Evolutionary conservation across 2,113 vertebrate species (phyloP), one percentile per base, ranked within the genome.

Genomic region (Galemys pyrenaicus): DNA sequence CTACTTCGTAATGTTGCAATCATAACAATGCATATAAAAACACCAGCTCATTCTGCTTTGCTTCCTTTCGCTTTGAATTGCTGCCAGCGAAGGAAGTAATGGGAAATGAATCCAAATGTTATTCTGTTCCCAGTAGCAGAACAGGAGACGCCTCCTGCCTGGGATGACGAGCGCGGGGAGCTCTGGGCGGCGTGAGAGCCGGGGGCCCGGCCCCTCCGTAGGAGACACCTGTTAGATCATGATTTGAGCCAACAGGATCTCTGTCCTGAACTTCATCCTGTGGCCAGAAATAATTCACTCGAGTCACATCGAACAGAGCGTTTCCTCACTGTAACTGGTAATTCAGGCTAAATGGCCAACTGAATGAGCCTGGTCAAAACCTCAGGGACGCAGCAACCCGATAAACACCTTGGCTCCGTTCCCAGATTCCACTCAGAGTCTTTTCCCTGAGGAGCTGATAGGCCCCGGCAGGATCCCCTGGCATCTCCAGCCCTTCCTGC

Each of bases 351-450:
- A 94, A 96, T 2, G 39, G 84, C 46, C 90, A 84, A 80, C n/a
- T 87, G 26, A 68, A 94, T 80, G 54, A 82, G 71, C 80, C 64
- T 68, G n/a, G 46, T 95, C 9, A 51, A 92, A 96, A 83, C 75
- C 54, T 75, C 32, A 80, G 60, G 84, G 62, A n/a, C 68, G 79
- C 60, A 89, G 94, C 87, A 89, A 83, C 89, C 70, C 93, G 92
- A 92, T 73, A 81, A 93, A 93, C 74, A 32, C 78, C 75, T 80
- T 96, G 93, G 93, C 94, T 87, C 56, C 49, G 74, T 62, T 96
- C 83, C 94, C 67, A 92, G 87, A 95, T 95, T 84, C 93, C 94
- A 67, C 60, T 84, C 58, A 20, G 56, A 56, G 87, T 78, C 81
- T 91, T 70, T 89, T 71, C 86, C 60, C 83, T 86, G 87, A 84